Percentiles rank a stretch among this genome's conserved stretches.
phyloP scores from a whole-genome alignment of 2,888 invertebrate genomes.

The Synergus itoensis region DNA sequence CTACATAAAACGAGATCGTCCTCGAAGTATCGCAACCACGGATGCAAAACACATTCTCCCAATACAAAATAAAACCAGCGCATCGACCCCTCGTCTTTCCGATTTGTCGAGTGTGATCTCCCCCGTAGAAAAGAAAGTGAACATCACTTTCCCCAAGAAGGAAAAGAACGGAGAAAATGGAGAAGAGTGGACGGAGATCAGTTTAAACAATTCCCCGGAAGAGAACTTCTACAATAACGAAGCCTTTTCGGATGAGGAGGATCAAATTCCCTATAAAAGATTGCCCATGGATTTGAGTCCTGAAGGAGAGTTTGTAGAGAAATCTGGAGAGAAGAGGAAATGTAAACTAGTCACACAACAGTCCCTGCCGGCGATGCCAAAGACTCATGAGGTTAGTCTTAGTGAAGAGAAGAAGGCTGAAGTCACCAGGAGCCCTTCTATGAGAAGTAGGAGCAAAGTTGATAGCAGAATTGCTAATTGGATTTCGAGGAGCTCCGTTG shows the following conservation, averaged over 20 bases:
- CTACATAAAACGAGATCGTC: slow-evolving; percentile 74
- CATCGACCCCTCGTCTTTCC: slow-evolving; percentile 69
- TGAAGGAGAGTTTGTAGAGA: slow-evolving; percentile 46
- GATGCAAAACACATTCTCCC: slow-evolving; percentile 69
- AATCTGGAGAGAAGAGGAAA: slow-evolving; percentile 60
- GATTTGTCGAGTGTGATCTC: slow-evolving; percentile 65
- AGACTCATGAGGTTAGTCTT: slow-evolving; percentile 65
- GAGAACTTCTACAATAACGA: slow-evolving; percentile 82
- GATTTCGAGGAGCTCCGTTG: slow-evolving; percentile 80
- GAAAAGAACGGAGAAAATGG: slow-evolving; percentile 72
- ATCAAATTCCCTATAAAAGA: slow-evolving; percentile 79
- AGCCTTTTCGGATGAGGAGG: slow-evolving; percentile 76
- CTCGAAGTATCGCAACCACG: slow-evolving; percentile 69
- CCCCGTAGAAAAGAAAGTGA: slow-evolving; percentile 64
- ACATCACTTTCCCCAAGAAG: slow-evolving; percentile 61
- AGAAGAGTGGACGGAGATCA: slow-evolving; percentile 87
- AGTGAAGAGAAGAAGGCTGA: slow-evolving; percentile 71
- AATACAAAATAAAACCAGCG: slow-evolving; percentile 63
- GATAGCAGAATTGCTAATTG: slow-evolving; percentile 80
- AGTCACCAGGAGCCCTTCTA: slow-evolving; percentile 75
- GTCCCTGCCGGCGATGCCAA: slow-evolving; percentile 77
- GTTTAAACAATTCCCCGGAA: slow-evolving; percentile 85
- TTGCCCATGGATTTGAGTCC: slow-evolving; percentile 73
- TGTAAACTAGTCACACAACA: slow-evolving; percentile 78
- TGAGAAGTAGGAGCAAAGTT: slow-evolving; percentile 75